Evolutionary conservation across 1,140 invertebrate species (phyloP).

Genomic region (Diachasma alloeum): DNA sequence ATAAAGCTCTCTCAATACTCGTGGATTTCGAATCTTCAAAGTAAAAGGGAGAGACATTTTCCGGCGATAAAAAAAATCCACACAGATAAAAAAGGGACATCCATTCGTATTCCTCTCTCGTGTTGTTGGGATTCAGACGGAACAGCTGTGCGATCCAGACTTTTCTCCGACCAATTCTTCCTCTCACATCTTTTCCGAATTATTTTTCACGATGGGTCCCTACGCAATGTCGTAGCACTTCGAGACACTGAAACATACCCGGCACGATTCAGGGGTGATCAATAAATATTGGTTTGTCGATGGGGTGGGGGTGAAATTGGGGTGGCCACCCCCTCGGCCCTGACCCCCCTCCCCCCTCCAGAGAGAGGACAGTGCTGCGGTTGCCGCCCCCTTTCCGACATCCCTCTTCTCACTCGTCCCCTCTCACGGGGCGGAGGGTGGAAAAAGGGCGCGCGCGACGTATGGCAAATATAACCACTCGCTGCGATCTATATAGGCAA

Average conservation of each 20-base stretch:
- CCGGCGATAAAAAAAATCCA: background rate
- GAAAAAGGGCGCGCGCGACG: conserved; percentile 37
- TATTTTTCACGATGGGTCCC: conserved; percentile 27
- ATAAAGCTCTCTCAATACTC: background rate
- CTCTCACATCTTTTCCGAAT: conserved; percentile 31
- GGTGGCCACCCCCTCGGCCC: conserved; percentile 11
- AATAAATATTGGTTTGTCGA: conserved; percentile 64
- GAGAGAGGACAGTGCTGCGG: conserved; percentile 59
- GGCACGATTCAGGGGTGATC: conserved; percentile 62
- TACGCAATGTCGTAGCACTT: conserved; percentile 14
- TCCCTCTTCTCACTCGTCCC: conserved; percentile 28
- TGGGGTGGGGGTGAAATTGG: conserved; percentile 35
- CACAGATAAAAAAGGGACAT: background rate
- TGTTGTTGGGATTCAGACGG: background rate
- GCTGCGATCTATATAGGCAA: conserved; percentile 43
- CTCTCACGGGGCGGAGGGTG: conserved; percentile 4
- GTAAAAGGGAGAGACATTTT: background rate
- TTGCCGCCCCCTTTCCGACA: conserved; percentile 59
- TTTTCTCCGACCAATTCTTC: background rate
- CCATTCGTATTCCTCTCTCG: background rate
- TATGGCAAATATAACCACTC: conserved; percentile 55
- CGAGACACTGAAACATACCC: conserved; percentile 30
- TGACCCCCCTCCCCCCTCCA: background rate
- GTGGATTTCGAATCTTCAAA: too few species aligned
- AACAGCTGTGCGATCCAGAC: background rate